Percentiles rank a stretch among this genome's conserved stretches.
Evolutionary conservation across 2,888 invertebrate genomes (phyloP).

Genomic region (Pseudanteris insignis): DNA sequence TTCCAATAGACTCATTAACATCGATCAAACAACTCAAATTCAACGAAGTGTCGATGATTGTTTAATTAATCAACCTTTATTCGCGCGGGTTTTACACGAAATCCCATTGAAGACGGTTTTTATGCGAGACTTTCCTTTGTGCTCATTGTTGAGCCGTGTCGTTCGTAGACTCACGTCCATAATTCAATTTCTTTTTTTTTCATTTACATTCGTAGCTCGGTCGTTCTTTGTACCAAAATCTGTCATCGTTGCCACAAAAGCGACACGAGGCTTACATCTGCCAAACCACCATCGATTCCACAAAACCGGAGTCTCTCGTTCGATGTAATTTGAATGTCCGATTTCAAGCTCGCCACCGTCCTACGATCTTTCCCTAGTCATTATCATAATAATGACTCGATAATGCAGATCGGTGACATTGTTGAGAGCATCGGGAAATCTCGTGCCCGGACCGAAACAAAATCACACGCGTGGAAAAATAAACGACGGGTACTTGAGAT

Average conservation of each 20-base stretch:
- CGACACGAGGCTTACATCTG: conserved; percentile 15
- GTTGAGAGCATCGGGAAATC: too few species aligned
- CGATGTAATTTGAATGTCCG: conserved; percentile 1
- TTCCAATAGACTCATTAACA: too few species aligned
- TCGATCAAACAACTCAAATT: too few species aligned
- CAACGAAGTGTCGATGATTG: conserved; percentile 4
- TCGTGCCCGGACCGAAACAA: conserved; percentile 6
- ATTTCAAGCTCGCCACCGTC: conserved; percentile 3
- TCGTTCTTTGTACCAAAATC: conserved; percentile 8
- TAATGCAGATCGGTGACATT: conserved; percentile 16
- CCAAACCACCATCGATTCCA: conserved; percentile 20
- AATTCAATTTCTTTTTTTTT: conserved; percentile 15
- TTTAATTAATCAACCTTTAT: conserved; percentile 6
- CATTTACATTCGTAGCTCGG: conserved; percentile 17
- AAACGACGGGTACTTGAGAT: too few species aligned
- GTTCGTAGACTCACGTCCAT: conserved; percentile 1
- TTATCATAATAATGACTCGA: conserved; percentile 25
- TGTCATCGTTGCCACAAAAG: conserved; percentile 9
- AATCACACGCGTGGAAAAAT: conserved; percentile 2
- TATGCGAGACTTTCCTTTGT: conserved; percentile 1
- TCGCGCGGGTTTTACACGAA: not conserved
- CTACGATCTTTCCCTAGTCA: conserved; percentile 5
- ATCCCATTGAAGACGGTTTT: not conserved
- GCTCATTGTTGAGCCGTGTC: not conserved
- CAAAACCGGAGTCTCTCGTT: conserved; percentile 16